Evolutionary conservation across 2,113 vertebrate species (phyloP), one percentile per base, ranked within the genome.

Genomic region (Halcyon senegalensis): DNA sequence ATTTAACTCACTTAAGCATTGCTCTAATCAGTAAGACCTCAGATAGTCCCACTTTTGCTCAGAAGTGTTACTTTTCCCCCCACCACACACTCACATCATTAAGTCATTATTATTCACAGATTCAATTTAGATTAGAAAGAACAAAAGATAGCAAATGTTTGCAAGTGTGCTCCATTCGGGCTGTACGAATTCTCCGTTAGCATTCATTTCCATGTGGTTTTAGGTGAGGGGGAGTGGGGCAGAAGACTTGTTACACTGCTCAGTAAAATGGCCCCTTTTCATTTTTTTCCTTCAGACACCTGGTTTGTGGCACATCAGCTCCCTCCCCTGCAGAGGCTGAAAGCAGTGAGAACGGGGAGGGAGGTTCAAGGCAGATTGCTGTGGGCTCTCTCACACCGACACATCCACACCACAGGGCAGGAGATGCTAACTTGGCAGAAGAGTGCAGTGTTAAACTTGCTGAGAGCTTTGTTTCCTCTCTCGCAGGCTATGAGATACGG

Each of bases 121-220:
- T 96, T 97, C 92, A 94, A 89, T 96, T 97, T 96, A 96, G 93
- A 97, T 96, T 93, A 94, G 68, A 64, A 90, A 92, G 92, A 97
- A 91, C 69, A 90, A 93, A 88, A 97, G 50, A 62, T 2, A 70
- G 37, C 15, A 84, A 69, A 62, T 87, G 53, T 95, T 96, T 97
- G 51, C 39, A 84, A 87, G 58, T 74, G 30, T n/a, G 43, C 23
- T 95, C 56, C 62, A 25, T 92, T 91, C 90, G 16, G 13, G 13
- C 53, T 73, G 18, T 14, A 59, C 9, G 16, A 67, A 87, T 68
- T 95, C 73, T 64, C 76, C 53, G 43, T 23, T 82, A 56, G 50
- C 23, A 37, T 56, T 79, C 3, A 2, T n/a, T 73, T 84, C 68
- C 28, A 41, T 11, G 2, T 33, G 21, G n/a, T 23, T 86, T 94